Evolutionary conservation across 2,113 vertebrate genomes (phyloP), one percentile per base, ranked within the genome.

Genomic region (Syngnathus typhle): DNA sequence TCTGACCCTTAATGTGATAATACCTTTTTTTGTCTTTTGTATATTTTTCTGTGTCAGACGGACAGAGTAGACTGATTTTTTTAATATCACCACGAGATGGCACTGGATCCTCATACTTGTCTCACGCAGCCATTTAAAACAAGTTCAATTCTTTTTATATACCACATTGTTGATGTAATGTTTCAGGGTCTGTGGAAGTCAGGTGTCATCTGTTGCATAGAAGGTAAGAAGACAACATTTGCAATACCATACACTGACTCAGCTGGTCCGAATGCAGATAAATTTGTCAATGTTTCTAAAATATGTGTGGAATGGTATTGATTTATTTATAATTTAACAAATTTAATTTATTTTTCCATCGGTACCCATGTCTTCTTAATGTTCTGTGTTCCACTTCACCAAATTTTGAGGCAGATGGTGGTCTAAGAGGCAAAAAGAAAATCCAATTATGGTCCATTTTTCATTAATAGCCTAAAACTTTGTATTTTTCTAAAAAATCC

Each of bases 11-110:
- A 32, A 32, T 32, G 27, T 32, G 27, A 32, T 32, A 32, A 21
- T 51, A 21, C 3, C 3, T 7, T 10, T 9, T 2, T 9, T 21
- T 21, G 18, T 7, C 10, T 13, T 13, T 55, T 12, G 10, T 27
- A 12, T 52, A 9, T 52, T n/a, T 52, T 52, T 52, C 8, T 13
- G 41, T 43, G 41, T 49, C 46, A 47, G 13, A 47, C 16, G 16
- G 5, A 49, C 13, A 15, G 6, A 19, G 46, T 9, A 43, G 11
- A 13, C 11, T 12, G 15, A 47, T 47, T 27, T 11, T 21, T 0
- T 23, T 21, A n/a, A 38, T 27, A 16, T 16, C 6, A 44, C 77
- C 81, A 73, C 69, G 68, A 66, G 79, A 56, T 71, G 78, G 76
- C 78, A 38, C 15, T 55, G 71, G 69, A 41, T 11, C 37, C 49